These are phyloP conservation scores for Cirrhinus mrigala DNA, from an alignment of 2,797 vertebrate species.

Conservation along the genomic window DNA sequence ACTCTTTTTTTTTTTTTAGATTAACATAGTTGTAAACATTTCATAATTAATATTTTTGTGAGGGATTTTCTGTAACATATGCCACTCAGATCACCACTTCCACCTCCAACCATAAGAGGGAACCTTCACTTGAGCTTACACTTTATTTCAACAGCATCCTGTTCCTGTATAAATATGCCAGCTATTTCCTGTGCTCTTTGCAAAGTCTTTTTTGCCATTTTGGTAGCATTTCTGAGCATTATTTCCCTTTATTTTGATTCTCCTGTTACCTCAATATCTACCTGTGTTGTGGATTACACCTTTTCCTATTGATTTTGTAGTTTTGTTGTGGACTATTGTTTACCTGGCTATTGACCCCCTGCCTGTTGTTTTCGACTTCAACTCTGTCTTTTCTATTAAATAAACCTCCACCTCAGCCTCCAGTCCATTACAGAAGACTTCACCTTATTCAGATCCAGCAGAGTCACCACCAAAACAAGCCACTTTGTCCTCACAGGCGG, in stretches of 20 bases:
- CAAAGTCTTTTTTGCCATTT: neutral
- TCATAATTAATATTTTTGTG: neutral
- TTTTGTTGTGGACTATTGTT: neutral
- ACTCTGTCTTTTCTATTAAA: neutral
- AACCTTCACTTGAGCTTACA: neutral
- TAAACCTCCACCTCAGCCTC: neutral
- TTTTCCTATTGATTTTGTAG: neutral
- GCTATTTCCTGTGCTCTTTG: neutral
- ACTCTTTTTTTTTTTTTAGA: neutral
- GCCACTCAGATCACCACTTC: neutral
- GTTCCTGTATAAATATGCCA: neutral
- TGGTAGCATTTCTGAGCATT: neutral
- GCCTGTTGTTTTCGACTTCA: neutral
- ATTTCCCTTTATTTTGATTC: neutral
- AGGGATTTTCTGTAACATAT: neutral
- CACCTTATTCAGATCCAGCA: neutral
- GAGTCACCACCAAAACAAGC: neutral
- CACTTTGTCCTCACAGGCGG: neutral
- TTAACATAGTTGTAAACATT: neutral
- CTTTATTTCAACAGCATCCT: neutral
- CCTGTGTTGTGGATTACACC: neutral
- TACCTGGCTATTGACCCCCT: neutral
- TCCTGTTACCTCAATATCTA: neutral
- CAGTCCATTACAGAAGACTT: neutral
- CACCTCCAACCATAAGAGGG: neutral